Evolutionary conservation across 2,797 vertebrate species (phyloP).

Genomic region (Phoeniculus purpureus): DNA sequence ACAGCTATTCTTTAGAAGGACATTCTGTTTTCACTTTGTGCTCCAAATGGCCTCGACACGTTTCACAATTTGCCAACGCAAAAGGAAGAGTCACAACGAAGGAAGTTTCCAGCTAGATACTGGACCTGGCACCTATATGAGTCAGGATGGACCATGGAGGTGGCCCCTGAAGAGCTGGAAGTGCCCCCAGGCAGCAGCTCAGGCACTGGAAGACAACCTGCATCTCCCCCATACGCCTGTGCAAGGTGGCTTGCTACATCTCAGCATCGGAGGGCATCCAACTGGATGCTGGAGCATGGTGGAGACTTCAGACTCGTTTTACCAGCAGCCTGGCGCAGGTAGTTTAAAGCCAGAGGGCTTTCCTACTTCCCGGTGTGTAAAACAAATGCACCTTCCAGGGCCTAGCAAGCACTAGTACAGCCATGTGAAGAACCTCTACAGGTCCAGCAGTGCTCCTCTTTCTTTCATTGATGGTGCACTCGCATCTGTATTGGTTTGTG

Average conservation of each 20-base stretch:
- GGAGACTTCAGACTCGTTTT: neutral
- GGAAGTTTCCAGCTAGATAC: neutral
- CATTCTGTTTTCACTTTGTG: neutral
- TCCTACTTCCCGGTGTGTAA: rapidly evolving
- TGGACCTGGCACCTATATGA: neutral
- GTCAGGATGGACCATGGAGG: neutral
- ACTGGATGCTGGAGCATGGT: neutral
- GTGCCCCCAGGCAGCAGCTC: neutral
- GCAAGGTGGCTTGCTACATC: rapidly evolving
- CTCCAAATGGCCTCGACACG: neutral
- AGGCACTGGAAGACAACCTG: neutral
- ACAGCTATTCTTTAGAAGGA: neutral
- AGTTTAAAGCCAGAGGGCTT: neutral
- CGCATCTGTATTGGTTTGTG: neutral
- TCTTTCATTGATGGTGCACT: neutral
- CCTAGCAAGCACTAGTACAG: neutral
- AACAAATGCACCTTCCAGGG: neutral
- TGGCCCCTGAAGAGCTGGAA: neutral
- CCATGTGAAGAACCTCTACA: neutral
- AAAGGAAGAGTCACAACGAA: neutral
- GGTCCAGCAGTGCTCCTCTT: neutral
- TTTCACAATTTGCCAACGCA: neutral
- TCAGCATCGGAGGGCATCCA: rapidly evolving
- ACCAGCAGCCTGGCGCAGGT: neutral
- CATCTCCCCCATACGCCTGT: neutral